Percentiles rank a stretch among this genome's conserved stretches.
phyloP scores from a whole-genome alignment of 2,113 vertebrate species.

The Gymnobelideus leadbeateri region DNA sequence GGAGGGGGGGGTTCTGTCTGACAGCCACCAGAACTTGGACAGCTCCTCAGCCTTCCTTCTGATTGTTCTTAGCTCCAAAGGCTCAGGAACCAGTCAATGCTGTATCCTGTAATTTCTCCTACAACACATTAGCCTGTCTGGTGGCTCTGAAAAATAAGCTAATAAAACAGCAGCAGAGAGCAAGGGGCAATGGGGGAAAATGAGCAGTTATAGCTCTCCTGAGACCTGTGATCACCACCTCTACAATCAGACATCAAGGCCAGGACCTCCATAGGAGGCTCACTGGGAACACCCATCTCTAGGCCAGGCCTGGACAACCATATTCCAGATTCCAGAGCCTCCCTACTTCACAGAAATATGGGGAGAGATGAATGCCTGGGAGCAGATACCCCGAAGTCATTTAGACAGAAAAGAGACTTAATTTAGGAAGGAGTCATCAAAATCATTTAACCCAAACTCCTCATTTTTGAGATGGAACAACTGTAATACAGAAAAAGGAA shows the following conservation, averaged over 20 bases:
- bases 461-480: background rate
- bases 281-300: background rate
- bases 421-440: background rate
- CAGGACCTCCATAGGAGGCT: background rate
- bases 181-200: constrained; percentile 67
- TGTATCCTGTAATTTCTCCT: constrained; percentile 83
- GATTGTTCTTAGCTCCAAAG: constrained; percentile 81
- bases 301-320: background rate
- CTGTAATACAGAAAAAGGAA: background rate
- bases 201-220: background rate
- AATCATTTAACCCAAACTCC: background rate
- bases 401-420: background rate
- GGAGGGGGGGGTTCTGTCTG: constrained; percentile 41
- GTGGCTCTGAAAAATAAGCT: constrained; percentile 81
- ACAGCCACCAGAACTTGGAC: constrained; percentile 74
- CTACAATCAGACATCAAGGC: background rate
- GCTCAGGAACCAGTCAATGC: constrained; percentile 79
- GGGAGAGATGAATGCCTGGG: background rate
- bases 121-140: constrained; percentile 80
- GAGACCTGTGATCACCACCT: background rate
- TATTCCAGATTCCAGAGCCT: background rate
- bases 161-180: constrained; percentile 80
- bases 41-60: constrained; percentile 81
- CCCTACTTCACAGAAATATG: background rate
- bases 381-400: background rate